These are phyloP conservation scores for Diarsia mendica DNA, from an alignment of 2,888 invertebrate species.

Conservation along the genomic window DNA sequence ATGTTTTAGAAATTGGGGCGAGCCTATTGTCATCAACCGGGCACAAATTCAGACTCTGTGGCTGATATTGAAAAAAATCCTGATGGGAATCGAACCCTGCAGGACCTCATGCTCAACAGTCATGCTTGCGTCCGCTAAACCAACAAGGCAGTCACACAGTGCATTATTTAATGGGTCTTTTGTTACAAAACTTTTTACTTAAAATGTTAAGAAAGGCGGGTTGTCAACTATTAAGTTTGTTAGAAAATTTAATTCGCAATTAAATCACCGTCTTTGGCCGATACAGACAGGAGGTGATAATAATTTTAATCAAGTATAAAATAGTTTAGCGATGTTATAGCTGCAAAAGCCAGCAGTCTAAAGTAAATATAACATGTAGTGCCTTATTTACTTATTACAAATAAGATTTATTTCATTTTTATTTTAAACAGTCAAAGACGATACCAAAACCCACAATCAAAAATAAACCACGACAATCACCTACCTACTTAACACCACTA, in stretches of 20 bases:
- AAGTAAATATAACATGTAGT: background rate
- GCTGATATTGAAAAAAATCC: too few species aligned
- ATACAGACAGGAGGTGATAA: background rate
- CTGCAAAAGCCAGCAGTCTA: background rate
- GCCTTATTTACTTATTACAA: slow-evolving; percentile 19
- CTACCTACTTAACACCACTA: slow-evolving; percentile 60
- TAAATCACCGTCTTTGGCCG: background rate
- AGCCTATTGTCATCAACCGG: too few species aligned
- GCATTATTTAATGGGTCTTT: too few species aligned
- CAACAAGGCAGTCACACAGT: too few species aligned
- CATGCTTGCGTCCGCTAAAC: too few species aligned
- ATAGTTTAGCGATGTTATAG: background rate
- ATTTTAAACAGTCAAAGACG: slow-evolving; percentile 6
- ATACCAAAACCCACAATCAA: background rate
- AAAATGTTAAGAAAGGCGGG: background rate
- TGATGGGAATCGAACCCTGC: too few species aligned
- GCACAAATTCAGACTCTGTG: too few species aligned
- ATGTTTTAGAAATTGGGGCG: too few species aligned
- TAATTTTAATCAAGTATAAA: background rate
- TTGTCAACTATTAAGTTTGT: background rate
- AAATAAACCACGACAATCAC: slow-evolving; percentile 44
- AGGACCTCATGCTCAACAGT: too few species aligned
- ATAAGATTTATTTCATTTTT: slow-evolving; percentile 9
- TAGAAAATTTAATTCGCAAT: background rate
- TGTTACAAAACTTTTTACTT: too few species aligned